Percentiles rank a stretch among this genome's conserved stretches.
Conservation (phyloP, 2,888 invertebrate species). For the Chrysodeixis includens region DNA sequence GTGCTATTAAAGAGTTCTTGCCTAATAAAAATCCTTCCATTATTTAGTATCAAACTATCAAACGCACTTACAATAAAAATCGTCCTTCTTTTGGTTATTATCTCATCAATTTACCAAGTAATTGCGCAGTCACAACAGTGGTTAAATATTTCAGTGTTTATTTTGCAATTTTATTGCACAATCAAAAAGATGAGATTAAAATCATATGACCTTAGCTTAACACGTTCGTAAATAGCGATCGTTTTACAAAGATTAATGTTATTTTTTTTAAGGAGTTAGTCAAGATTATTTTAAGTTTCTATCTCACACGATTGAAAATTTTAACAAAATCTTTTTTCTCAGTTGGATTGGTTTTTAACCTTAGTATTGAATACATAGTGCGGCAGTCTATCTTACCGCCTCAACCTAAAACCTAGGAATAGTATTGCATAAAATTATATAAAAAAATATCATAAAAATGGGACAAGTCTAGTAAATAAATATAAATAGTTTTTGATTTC, state of each 20-base stretch:
- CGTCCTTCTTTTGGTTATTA: conserved; percentile 9
- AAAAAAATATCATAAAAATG: no score
- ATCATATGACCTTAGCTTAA: conserved; percentile 31
- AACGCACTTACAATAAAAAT: not conserved
- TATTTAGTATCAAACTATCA: not conserved
- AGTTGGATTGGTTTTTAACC: no score
- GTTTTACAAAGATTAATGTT: conserved; percentile 21
- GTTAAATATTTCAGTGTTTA: conserved; percentile 44
- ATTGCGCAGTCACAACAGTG: conserved; percentile 35
- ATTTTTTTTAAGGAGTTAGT: conserved; percentile 10
- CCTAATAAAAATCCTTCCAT: not conserved
- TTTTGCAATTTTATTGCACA: conserved; percentile 51
- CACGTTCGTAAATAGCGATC: conserved; percentile 14
- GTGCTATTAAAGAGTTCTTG: not conserved
- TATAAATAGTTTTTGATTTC: no score
- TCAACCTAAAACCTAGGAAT: no score
- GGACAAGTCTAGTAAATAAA: no score
- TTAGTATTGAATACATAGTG: no score
- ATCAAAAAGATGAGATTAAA: conserved; percentile 41
- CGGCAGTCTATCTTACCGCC: no score
- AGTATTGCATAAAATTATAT: no score
- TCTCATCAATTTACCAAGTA: conserved; percentile 46
- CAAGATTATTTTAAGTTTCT: no score
- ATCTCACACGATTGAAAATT: no score
- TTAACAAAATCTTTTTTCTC: no score